Base-by-base conservation (phyloP, 92 coral and sea anemone species). In the Paragorgia papillata region DNA sequence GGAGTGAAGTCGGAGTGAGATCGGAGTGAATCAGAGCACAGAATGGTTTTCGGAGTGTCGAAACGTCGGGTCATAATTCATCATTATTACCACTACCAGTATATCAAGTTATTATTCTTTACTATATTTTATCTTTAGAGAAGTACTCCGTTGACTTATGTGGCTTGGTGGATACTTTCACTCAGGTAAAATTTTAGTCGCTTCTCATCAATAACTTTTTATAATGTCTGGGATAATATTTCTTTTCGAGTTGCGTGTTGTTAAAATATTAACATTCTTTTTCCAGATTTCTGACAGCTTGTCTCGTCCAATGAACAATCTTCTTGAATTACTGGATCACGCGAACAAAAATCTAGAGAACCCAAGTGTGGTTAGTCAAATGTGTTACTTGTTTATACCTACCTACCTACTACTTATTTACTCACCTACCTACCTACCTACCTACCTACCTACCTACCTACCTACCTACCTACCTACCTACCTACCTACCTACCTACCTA, bases 101-200 rank as follows among this genome's bases (percentile, higher is more conserved):
- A 29, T 40, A 65, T 22, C 51, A 27, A 21, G 25, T n/a, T 73
- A 31, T 22, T 30, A 59, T 40, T 49, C 22, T 33, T 10, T 25
- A 41, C 26, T 29, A 21, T 28, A 59, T 62, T 44, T 57, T 26
- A 19, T 54, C 33, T 58, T 20, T 51, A 69, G 76, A 15, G 3
- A 48, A 12, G 21, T 12, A 50, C 22, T 69, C 61, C 9, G 76
- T 69, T 50, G 49, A 71, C 57, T 30, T 71, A n/a, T 30, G 25
- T 55, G 78, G 78, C 12, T 71, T 71, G 35, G 64, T 71, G 28
- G 78, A 71, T 20, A 71, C 78, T 14, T 51, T 71, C 18, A 51
- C n/a, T 2, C 78, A 71, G 64, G 78, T 71, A 48, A 46, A 46
- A 15, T 24, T 58, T 14, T 33, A 31, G 21, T 19, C n/a, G n/a